A percentile compares a stretch with the other conserved stretches of the same genome.
phyloP scores from a whole-genome alignment of 92 coral and sea anemone species.

The Blastomussa wellsi region DNA sequence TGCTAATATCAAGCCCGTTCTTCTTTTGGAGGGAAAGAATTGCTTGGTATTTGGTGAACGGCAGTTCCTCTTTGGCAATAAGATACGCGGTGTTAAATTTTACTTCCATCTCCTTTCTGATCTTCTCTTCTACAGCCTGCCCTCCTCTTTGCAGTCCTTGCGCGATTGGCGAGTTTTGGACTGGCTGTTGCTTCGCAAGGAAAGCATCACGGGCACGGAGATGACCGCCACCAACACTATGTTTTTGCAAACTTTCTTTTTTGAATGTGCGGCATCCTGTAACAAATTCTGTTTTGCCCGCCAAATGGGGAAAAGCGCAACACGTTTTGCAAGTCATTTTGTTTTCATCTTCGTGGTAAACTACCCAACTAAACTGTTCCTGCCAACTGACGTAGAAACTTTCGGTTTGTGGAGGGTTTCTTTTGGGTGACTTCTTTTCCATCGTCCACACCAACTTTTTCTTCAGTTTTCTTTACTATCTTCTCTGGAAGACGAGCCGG shows the following conservation, averaged over 20 bases:
- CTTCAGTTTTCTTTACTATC: constrained; percentile 2
- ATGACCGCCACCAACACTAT: constrained; percentile 23
- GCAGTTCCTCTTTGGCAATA: constrained; percentile 53
- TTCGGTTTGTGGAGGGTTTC: constrained; percentile 28
- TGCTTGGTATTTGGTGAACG: constrained; percentile 28
- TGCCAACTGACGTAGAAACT: constrained; percentile 49
- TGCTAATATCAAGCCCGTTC: constrained; percentile 23
- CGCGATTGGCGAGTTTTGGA: constrained; percentile 37
- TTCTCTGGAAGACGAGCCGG: background rate
- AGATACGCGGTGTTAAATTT: constrained; percentile 41
- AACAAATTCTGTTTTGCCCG: constrained; percentile 45
- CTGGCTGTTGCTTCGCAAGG: constrained; percentile 28
- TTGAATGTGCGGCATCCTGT: constrained; percentile 32
- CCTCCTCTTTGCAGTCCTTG: constrained; percentile 39
- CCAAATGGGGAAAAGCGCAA: constrained; percentile 6
- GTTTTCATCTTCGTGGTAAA: constrained; percentile 25
- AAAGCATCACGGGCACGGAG: constrained; percentile 33
- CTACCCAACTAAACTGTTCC: no score
- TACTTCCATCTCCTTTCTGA: constrained; percentile 33
- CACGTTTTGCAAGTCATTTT: constrained; percentile 30
- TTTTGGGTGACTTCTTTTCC: background rate
- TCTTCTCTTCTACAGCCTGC: constrained; percentile 30
- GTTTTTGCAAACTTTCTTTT: constrained; percentile 31
- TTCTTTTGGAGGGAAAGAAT: constrained; percentile 48
- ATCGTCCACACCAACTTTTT: constrained; percentile 15